Base-by-base conservation (phyloP, 92 coral and sea anemone species). In the Epizoanthus scotinus region DNA sequence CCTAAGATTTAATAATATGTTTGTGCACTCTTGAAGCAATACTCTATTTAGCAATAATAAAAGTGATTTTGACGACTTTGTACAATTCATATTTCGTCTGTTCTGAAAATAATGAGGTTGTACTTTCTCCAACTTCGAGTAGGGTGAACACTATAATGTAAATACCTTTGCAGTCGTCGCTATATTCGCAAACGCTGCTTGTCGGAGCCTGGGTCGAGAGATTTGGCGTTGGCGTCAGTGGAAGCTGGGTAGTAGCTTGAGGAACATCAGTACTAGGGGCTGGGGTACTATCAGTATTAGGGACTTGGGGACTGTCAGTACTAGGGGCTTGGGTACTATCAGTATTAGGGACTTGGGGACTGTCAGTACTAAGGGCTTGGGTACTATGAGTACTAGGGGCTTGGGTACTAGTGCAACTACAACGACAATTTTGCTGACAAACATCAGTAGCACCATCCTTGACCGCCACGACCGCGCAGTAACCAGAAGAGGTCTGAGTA, bases 361-460 rank as follows among this genome's bases (percentile, higher is more conserved):
- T 13, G 8, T 44, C 50, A 44, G 50, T 44, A 1, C 0, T 8
- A 44, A 13, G 52, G 19, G 40, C 67, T 7, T 64, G 47, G 9
- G 69, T 64, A 14, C 29, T 17, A 21, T n/a, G n/a, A 44, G 50
- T 44, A 1, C 0, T 8, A 44, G 50, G 52, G 19, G 40, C 67
- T 7, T 64, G 47, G 9, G 69, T 64, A 14, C 29, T 17, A 21
- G 54, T n/a, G 47, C 73, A 68, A 42, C 56, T 42, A 18, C 73
- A 68, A 42, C 31, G 73, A 44, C 73, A 68, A 5, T n/a, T 36
- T 44, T 68, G 54, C 36, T 68, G 73, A 27, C 73, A 68, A 68
- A 15, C 42, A 19, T n/a, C 73, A 8, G 47, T 28, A 8, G 73
- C 73, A 34, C 42, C 73, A 22, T 6, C 18, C 0, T 36, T 27